phyloP scores from a whole-genome alignment of 2,888 invertebrate genomes.

The Melipona bicolor region DNA sequence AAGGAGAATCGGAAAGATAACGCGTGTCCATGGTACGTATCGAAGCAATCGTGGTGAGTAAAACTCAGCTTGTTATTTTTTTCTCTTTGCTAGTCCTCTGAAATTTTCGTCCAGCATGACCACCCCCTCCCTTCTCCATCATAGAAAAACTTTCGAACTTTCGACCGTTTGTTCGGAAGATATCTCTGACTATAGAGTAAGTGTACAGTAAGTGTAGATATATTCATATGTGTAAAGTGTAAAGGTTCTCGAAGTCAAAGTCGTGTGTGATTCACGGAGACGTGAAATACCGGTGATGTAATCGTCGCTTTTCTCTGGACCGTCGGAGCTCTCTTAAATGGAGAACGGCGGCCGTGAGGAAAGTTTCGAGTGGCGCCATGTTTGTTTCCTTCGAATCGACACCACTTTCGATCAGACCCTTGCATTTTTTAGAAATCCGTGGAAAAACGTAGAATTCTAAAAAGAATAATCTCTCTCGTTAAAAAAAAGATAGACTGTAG shows the following conservation, averaged over 20 bases:
- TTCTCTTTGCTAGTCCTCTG: constrained; percentile 25
- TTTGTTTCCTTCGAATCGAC: not conserved
- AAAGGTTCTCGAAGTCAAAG: not conserved
- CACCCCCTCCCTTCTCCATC: not conserved
- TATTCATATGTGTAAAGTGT: not conserved
- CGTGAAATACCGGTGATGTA: not conserved
- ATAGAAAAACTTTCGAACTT: not conserved
- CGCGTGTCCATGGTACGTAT: constrained; percentile 57
- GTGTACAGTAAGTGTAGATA: too few species aligned
- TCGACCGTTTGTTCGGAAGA: not conserved
- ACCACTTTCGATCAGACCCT: not conserved
- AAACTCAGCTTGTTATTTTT: constrained; percentile 37
- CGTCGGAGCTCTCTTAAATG: not conserved
- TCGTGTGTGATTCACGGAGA: not conserved
- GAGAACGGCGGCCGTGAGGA: not conserved
- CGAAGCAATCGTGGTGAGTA: constrained; percentile 57
- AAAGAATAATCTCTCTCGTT: not conserved
- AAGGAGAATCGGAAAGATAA: constrained; percentile 26
- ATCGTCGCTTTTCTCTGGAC: not conserved
- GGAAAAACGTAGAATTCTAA: not conserved
- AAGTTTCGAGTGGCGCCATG: not conserved
- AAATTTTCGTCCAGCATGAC: constrained; percentile 25
- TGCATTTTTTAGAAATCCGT: not conserved
- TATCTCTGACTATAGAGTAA: not conserved
- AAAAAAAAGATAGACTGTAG: not conserved